Base-by-base conservation (phyloP, 2,113 vertebrate species). In the Syngnathus floridae region DNA sequence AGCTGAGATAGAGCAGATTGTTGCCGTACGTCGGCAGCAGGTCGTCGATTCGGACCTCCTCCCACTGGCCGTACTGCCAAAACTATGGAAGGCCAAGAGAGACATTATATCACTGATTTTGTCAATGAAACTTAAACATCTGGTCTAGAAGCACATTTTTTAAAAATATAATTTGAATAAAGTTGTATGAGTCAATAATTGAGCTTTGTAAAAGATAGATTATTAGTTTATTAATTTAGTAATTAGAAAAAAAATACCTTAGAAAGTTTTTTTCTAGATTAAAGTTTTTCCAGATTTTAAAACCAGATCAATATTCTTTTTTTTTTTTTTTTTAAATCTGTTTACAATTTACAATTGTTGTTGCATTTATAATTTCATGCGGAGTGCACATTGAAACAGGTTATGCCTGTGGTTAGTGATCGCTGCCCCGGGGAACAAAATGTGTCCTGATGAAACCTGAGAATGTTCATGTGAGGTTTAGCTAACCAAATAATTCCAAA, bases 31-130 rank as follows among this genome's bases (percentile, higher is more conserved):
- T 90, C 0, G 89, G 90, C 79, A 92, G 64, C 54, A 83, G 43
- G 80, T 92, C 90, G 1, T 92, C 91, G 0, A 92, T 55, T 45
- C 2, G 77, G 41, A 92, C 88, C 46, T 90, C 83, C 77, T 77
- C 71, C 89, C 91, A 92, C 67, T 86, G 62, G 0, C 90, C 90
- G 12, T 92, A 91, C 83, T 90, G 89, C 89, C 91, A 91, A 74
- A 91, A 92, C 91, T 91, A 41, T 22, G 72, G 35, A 43, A 8
- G 67, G 5, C 54, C 9, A 56, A 2, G 9, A 17, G 3, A 7
- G n/a, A 11, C 11, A 37, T 10, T 6, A 17, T 36, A 14, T 59
- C 36, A n/a, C 31, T 7, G 56, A 38, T 57, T 26, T 57, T 10
- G 55, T 10, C 7, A 45, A 45, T 46, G 4, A 16, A 46, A 46